Base-by-base conservation (phyloP, 2,888 invertebrate genomes). In the Callyntrura sp. region DNA sequence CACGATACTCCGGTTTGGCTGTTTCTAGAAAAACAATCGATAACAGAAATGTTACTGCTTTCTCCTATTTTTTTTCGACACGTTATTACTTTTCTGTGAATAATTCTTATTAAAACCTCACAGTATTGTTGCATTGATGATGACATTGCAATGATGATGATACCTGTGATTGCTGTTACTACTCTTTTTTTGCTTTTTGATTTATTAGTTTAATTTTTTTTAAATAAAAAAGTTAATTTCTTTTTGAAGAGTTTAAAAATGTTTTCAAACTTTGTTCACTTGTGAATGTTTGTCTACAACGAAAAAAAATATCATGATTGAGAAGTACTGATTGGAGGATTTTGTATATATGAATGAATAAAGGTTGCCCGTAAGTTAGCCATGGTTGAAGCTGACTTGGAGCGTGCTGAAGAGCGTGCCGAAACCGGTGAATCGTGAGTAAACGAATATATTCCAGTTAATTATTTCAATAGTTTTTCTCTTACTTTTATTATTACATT, bases 341-440 rank as follows among this genome's bases (percentile, higher is more conserved):
- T 68, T 81, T 48, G 23, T 83, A 35, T 90, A 85, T 90, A 84
- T 92, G 83, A 88, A 91, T 91, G 79, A 91, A 87, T 88, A 94
- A 96, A 99, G 99, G 98, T 99, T 95, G 99, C 99, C 96, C 98
- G 99, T 97, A 99, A 99, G 97, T 97, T 99, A 97, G 99, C 99
- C 96, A 99, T 99, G 98, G 99, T 99, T 96, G 99, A 99, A 96
- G 99, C 99, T 95, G 99, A 99, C 96, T 96, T 99, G 96, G 99
- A 99, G 96, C 98, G 99, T 96, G 99, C 99, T 94, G 99, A 99
- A 96, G 99, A 99, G 96, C 98, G 99, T 95, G 98, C 99, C 94
- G 99, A 99, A 95, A 96, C 98, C 95, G 99, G 99, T 96, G 99
- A 99, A 97, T 98, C 98, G 99, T 99, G 98, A 97, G 99, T 97